Evolutionary conservation across 64 coral and sea anemone species (phyloP).

Genomic region (Actinia equina): DNA sequence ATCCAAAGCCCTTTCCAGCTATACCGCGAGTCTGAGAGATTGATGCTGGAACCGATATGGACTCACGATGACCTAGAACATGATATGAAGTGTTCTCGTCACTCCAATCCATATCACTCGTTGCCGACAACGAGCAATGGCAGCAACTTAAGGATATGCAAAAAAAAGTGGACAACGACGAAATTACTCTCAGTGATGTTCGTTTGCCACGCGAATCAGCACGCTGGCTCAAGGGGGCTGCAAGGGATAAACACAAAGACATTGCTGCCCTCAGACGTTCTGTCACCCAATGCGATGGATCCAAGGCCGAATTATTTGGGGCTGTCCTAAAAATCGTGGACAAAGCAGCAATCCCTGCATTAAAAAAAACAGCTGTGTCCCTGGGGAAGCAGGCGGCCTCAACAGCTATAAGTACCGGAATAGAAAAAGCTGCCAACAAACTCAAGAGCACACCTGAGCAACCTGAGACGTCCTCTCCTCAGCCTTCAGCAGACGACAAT

Average conservation of each 20-base stretch:
- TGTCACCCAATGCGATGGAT: neutral
- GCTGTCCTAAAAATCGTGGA: neutral
- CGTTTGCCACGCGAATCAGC: no score
- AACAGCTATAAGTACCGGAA: neutral
- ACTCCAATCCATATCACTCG: no score
- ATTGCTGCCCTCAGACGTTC: neutral
- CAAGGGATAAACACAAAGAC: neutral
- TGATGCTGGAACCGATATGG: no score
- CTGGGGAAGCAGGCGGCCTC: neutral
- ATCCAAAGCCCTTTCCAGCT: no score
- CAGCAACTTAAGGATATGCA: no score
- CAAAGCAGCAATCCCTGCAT: neutral
- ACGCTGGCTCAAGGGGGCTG: no score
- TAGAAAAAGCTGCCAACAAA: neutral
- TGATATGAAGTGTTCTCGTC: no score
- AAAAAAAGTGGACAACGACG: no score
- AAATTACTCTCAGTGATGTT: no score
- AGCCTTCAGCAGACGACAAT: neutral
- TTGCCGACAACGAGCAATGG: no score
- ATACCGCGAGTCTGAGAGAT: no score
- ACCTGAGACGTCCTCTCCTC: neutral
- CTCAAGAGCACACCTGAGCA: neutral
- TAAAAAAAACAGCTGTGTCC: neutral
- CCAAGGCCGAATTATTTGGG: neutral
- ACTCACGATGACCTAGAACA: no score